A percentile compares a stretch with the other conserved stretches of the same genome.
Conservation (phyloP, 53 echinoderm and acorn worm species). For the Luidia sarsii region DNA sequence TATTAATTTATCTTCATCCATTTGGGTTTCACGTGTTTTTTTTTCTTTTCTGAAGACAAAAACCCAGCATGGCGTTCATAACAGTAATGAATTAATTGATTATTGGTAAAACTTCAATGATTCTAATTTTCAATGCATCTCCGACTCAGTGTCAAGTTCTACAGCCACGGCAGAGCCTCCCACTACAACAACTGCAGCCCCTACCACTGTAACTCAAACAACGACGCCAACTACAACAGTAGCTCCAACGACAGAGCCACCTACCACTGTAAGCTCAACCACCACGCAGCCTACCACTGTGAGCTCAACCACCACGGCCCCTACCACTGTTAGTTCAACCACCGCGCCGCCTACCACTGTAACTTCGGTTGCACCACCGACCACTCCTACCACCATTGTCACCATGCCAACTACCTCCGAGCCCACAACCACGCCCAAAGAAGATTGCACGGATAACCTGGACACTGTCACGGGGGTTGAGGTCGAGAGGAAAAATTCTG, state of each 20-base stretch:
- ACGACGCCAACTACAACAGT: neutral
- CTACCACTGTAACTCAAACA: neutral
- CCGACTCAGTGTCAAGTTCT: neutral
- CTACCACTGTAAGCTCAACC: neutral
- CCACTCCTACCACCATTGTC: neutral
- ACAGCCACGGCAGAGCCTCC: neutral
- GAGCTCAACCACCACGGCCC: neutral
- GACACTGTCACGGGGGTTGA: neutral
- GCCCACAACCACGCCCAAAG: neutral
- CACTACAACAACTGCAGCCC: constrained; percentile 3
- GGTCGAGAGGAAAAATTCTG: neutral
- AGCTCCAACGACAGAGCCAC: neutral
- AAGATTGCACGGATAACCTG: neutral
- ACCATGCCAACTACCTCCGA: neutral
- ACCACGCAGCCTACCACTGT: neutral
- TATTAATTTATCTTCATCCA: too few species aligned
- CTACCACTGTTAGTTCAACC: constrained; percentile 1
- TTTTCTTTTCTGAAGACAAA: too few species aligned
- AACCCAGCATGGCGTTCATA: too few species aligned
- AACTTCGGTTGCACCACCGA: neutral
- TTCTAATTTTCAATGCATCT: neutral
- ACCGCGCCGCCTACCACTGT: neutral
- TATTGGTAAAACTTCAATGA: too few species aligned
- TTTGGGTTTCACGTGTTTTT: too few species aligned
- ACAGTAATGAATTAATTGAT: too few species aligned